A percentile compares a stretch with the other conserved stretches of the same genome.
Evolutionary conservation across 1,140 invertebrate species (phyloP).

Genomic region (Rhopalosiphum padi): DNA sequence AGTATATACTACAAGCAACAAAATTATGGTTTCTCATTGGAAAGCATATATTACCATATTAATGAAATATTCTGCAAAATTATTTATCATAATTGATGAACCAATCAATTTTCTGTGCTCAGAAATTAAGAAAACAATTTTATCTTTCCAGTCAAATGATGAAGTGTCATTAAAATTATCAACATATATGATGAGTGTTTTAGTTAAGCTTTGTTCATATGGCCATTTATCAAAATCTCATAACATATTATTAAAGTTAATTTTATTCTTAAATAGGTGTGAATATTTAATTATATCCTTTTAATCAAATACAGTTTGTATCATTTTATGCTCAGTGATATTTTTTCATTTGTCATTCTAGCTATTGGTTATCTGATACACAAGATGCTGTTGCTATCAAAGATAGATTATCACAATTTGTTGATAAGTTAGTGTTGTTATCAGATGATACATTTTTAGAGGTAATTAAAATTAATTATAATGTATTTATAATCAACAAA

Average conservation of each 20-base stretch:
- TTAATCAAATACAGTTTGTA: neutral
- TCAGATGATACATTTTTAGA: constrained; percentile 12
- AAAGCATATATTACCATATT: constrained; percentile 36
- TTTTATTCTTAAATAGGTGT: constrained; percentile 48
- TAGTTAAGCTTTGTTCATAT: constrained; percentile 39
- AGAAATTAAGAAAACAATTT: neutral
- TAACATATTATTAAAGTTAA: neutral
- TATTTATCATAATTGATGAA: constrained; percentile 15
- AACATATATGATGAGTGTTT: constrained; percentile 47
- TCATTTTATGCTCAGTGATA: neutral
- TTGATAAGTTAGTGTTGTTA: constrained; percentile 25
- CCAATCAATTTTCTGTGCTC: constrained; percentile 17
- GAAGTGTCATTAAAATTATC: constrained; percentile 21
- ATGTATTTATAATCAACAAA: neutral
- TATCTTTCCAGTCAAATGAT: neutral
- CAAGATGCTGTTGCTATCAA: neutral
- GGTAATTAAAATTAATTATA: neutral
- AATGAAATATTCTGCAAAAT: neutral
- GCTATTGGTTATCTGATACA: constrained; percentile 30
- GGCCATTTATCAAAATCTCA: constrained; percentile 12
- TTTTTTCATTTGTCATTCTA: neutral
- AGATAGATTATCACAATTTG: constrained; percentile 34
- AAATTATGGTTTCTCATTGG: constrained; percentile 46
- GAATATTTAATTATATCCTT: neutral
- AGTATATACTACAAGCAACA: constrained; percentile 1